Evolutionary conservation across 2,888 invertebrate genomes (phyloP).

Genomic region (Eustalomyia histrio): DNA sequence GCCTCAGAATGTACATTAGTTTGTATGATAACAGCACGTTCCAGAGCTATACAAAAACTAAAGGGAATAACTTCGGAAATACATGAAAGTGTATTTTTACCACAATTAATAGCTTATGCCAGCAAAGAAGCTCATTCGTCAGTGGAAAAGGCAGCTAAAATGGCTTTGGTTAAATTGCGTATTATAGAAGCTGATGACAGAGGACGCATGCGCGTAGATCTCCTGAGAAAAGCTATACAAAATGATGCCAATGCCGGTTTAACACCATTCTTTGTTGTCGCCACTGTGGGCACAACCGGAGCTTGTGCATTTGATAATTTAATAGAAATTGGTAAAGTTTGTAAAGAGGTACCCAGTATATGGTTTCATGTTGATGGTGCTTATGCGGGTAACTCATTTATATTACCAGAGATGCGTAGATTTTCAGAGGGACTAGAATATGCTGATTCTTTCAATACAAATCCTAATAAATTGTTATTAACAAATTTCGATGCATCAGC

Average conservation of each 20-base stretch:
- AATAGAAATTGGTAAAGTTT: constrained; percentile 87
- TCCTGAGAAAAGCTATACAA: constrained; percentile 83
- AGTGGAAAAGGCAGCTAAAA: constrained; percentile 89
- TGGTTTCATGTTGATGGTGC: constrained; percentile 95
- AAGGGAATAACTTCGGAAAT: constrained; percentile 81
- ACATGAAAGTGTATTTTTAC: constrained; percentile 86
- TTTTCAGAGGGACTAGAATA: constrained; percentile 85
- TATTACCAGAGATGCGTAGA: constrained; percentile 89
- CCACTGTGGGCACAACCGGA: constrained; percentile 91
- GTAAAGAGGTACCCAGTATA: constrained; percentile 82
- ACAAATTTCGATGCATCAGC: constrained; percentile 92
- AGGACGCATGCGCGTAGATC: constrained; percentile 83
- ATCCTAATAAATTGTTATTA: constrained; percentile 93
- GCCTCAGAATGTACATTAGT: constrained; percentile 91
- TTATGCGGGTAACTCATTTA: constrained; percentile 92
- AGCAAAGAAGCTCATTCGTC: constrained; percentile 88
- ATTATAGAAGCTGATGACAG: constrained; percentile 87
- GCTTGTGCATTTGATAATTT: constrained; percentile 92
- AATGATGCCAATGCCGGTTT: constrained; percentile 88
- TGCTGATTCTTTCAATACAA: constrained; percentile 92
- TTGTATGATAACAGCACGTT: constrained; percentile 87
- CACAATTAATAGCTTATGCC: constrained; percentile 88
- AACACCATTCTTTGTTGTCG: constrained; percentile 90
- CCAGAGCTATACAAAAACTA: constrained; percentile 85
- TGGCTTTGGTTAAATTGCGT: constrained; percentile 86